Evolutionary conservation across 2,888 invertebrate genomes (phyloP).

Genomic region (Gastrophysa polygoni): DNA sequence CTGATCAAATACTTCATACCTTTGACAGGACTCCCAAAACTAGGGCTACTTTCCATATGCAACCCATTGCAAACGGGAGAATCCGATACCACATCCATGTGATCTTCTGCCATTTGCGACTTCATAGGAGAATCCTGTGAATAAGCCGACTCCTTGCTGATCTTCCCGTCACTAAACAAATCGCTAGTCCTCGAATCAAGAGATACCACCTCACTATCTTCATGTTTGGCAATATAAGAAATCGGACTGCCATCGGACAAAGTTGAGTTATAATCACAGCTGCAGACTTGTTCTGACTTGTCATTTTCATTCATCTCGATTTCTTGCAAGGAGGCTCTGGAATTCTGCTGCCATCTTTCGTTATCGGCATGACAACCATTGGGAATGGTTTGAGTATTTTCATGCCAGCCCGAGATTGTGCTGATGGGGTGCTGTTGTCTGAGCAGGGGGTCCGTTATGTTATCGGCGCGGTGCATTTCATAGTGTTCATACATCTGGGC

Average conservation of each 20-base stretch:
- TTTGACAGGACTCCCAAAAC: slow-evolving; percentile 54
- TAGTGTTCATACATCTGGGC: slow-evolving; percentile 98
- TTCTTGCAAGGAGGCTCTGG: slow-evolving; percentile 45
- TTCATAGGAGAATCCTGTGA: slow-evolving; percentile 58
- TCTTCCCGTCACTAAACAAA: slow-evolving; percentile 66
- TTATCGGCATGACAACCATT: slow-evolving; percentile 52
- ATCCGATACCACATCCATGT: slow-evolving; percentile 38
- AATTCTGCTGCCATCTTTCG: slow-evolving; percentile 50
- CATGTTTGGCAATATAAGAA: slow-evolving; percentile 56
- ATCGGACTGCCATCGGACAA: slow-evolving; percentile 62
- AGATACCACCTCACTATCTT: slow-evolving; percentile 62
- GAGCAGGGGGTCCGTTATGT: slow-evolving; percentile 93
- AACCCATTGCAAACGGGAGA: slow-evolving; percentile 58
- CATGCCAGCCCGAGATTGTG: slow-evolving; percentile 95
- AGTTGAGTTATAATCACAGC: slow-evolving; percentile 59
- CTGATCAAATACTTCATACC: slow-evolving; percentile 39
- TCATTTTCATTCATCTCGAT: slow-evolving; percentile 51
- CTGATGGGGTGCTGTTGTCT: slow-evolving; percentile 92
- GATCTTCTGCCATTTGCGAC: slow-evolving; percentile 48
- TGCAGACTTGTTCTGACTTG: slow-evolving; percentile 55
- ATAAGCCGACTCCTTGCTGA: slow-evolving; percentile 66
- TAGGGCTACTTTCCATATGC: slow-evolving; percentile 54
- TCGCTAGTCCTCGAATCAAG: slow-evolving; percentile 63
- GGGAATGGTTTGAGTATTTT: slow-evolving; percentile 60
- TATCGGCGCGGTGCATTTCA: slow-evolving; percentile 90